phyloP scores from a whole-genome alignment of 2,113 vertebrate species.

The Apaloderma vittatum region DNA sequence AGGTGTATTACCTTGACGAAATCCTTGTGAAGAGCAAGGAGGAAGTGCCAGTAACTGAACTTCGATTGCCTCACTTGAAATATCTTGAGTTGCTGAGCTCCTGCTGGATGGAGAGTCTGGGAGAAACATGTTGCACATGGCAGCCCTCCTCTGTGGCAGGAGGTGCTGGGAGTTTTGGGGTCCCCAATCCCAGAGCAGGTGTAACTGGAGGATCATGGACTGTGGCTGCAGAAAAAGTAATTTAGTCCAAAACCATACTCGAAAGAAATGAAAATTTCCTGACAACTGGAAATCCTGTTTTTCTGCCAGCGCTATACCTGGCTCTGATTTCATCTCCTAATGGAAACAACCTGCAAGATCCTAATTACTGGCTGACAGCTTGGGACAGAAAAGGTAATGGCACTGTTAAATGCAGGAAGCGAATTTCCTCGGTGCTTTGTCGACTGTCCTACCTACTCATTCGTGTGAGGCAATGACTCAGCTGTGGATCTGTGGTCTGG shows the following conservation, averaged over 20 bases:
- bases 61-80: not conserved
- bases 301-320: conserved; percentile 36
- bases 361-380: conserved; percentile 48
- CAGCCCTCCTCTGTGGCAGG: not conserved
- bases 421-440: conserved; percentile 42
- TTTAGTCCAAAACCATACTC: not conserved
- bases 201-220: not conserved
- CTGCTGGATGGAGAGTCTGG: not conserved
- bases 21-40: not conserved
- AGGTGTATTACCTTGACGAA: not conserved
- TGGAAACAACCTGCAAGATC: conserved; percentile 62
- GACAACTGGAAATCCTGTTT: conserved; percentile 42
- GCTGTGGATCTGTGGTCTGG: not conserved
- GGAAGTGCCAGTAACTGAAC: not conserved
- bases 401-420: conserved; percentile 34
- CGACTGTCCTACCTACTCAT: not conserved
- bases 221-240: not conserved
- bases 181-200: fast-evolving
- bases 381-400: conserved; percentile 14
- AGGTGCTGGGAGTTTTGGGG: not conserved
- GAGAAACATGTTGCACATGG: not conserved
- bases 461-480: conserved; percentile 28
- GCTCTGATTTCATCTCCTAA: conserved; percentile 38
- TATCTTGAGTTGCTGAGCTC: not conserved
- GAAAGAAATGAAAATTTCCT: conserved; percentile 38